Percentiles rank a stretch among this genome's conserved stretches.
These are phyloP conservation scores for Dreissena polymorpha DNA, from an alignment of 1,140 invertebrate genomes.

Conservation along the genomic window DNA sequence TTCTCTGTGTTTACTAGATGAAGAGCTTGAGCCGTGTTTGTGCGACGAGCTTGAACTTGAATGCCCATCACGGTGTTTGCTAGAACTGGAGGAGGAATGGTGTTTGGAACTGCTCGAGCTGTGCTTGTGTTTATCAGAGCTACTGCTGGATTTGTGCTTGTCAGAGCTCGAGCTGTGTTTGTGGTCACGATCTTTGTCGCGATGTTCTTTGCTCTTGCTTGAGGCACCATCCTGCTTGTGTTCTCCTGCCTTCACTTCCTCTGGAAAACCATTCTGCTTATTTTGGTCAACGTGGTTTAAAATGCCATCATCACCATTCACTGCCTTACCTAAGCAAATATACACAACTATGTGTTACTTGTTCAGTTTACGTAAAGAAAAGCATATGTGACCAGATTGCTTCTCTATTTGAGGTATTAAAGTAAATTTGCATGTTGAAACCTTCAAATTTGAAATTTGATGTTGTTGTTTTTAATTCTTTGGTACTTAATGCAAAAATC, in stretches of 20 bases:
- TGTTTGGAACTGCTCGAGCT: constrained; percentile 45
- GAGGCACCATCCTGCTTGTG: constrained; percentile 37
- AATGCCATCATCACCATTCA: constrained; percentile 55
- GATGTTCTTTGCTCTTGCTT: constrained; percentile 66
- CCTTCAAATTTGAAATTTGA: too few species aligned
- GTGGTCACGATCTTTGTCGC: constrained; percentile 76
- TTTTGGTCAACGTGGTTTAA: constrained; percentile 46
- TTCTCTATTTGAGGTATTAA: too few species aligned
- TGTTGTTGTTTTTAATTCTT: too few species aligned
- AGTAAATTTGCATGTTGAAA: too few species aligned
- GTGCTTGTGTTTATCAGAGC: constrained; percentile 42
- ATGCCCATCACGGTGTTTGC: constrained; percentile 81
- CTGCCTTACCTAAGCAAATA: constrained; percentile 3
- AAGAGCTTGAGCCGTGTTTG: constrained; percentile 56
- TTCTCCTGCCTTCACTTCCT: constrained; percentile 40
- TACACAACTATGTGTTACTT: too few species aligned
- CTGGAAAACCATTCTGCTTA: constrained; percentile 48
- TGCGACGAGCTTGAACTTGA: constrained; percentile 51
- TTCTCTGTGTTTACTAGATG: constrained; percentile 60
- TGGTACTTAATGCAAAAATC: too few species aligned
- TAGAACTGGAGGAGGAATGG: constrained; percentile 55
- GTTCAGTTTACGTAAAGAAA: too few species aligned
- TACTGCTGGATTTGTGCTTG: constrained; percentile 65
- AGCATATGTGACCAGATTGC: too few species aligned
- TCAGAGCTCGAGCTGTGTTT: constrained; percentile 80